Conservation (phyloP, 2,888 invertebrate species). For the Agriopis leucophaearia region DNA sequence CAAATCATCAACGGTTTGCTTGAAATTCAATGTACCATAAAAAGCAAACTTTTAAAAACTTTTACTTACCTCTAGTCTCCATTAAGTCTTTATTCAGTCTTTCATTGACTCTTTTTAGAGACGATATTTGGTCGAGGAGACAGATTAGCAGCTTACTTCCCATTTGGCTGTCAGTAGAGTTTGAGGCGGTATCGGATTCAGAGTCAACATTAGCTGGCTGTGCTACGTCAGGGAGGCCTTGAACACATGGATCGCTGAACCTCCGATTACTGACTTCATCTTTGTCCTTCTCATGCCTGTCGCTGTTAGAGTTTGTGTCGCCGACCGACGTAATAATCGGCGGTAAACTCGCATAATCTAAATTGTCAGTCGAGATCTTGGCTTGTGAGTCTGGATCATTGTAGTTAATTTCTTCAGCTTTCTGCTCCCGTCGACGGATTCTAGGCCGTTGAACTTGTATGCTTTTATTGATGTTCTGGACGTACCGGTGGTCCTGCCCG, state of each 20-base stretch:
- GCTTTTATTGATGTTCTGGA: conserved; percentile 70
- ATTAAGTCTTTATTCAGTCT: conserved; percentile 91
- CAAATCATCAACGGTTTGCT: conserved; percentile 31
- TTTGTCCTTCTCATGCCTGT: conserved; percentile 81
- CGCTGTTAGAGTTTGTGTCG: conserved; percentile 81
- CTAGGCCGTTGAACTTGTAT: conserved; percentile 73
- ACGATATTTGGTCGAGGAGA: conserved; percentile 90
- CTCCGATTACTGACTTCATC: conserved; percentile 85
- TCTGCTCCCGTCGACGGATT: conserved; percentile 66
- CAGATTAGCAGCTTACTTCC: conserved; percentile 87
- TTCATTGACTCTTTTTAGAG: conserved; percentile 90
- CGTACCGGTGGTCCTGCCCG: conserved; percentile 71
- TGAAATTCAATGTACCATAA: conserved; percentile 32
- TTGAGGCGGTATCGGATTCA: conserved; percentile 84
- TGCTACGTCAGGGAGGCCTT: conserved; percentile 77
- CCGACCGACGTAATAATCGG: conserved; percentile 88
- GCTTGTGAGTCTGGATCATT: conserved; percentile 68
- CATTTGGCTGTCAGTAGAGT: conserved; percentile 81
- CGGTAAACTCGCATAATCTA: conserved; percentile 90
- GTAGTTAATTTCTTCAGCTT: conserved; percentile 64
- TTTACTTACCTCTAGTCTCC: conserved; percentile 88
- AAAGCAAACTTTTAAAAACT: conserved; percentile 15
- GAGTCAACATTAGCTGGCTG: conserved; percentile 80
- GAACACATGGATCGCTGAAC: conserved; percentile 89
- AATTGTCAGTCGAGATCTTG: conserved; percentile 76